Evolutionary conservation across 2,888 invertebrate species (phyloP).

Genomic region (Philereme transversata): DNA sequence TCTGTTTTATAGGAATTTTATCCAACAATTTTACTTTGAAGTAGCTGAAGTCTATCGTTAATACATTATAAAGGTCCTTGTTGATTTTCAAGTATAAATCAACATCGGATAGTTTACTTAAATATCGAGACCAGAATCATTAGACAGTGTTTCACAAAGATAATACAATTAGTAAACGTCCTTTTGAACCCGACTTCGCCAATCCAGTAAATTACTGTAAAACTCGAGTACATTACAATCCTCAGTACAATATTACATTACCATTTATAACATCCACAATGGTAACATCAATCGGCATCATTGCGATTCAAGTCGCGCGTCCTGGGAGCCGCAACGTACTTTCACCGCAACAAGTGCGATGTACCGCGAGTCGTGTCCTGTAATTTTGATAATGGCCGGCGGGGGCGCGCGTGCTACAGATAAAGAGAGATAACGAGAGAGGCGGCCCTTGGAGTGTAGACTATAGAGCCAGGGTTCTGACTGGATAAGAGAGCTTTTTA

Average conservation of each 20-base stretch:
- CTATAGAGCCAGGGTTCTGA: not conserved
- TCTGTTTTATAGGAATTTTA: conserved; percentile 7
- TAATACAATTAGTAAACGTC: not conserved
- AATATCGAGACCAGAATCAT: too few species aligned
- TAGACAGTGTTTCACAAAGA: not conserved
- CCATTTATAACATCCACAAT: not conserved
- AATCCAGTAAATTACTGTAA: not conserved
- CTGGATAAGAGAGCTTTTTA: too few species aligned
- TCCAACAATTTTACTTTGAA: not conserved
- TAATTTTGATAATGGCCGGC: conserved; percentile 68
- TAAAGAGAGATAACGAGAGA: conserved; percentile 54
- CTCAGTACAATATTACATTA: not conserved
- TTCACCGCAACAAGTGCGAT: conserved; percentile 49
- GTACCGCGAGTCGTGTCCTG: conserved; percentile 44
- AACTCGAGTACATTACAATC: not conserved
- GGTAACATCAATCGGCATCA: conserved; percentile 18
- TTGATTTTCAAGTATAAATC: too few species aligned
- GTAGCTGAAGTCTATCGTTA: not conserved
- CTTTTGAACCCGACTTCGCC: not conserved
- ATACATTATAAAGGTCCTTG: not conserved
- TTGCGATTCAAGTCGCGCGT: conserved; percentile 42
- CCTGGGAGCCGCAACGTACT: conserved; percentile 35
- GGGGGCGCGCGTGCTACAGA: conserved; percentile 49
- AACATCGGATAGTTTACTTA: too few species aligned
- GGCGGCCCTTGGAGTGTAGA: conserved; percentile 27